Conservation (phyloP, 2,888 invertebrate genomes). For the Stenodera caucasica region DNA sequence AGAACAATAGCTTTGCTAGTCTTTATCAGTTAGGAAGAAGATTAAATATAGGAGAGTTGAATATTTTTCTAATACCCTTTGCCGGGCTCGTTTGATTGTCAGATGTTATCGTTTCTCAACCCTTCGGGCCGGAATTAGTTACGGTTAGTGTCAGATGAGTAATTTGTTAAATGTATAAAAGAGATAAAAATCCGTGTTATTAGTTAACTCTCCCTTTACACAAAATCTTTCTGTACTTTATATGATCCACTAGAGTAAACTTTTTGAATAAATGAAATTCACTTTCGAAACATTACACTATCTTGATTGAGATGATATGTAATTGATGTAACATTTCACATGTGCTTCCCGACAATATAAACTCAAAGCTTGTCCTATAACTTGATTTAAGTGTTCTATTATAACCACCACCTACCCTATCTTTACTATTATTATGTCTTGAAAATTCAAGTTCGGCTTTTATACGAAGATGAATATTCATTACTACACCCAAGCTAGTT, state of each 20-base stretch:
- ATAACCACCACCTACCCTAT: constrained; percentile 45
- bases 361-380: constrained; percentile 46
- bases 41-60: neutral
- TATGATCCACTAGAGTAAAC: too few relatives aligned
- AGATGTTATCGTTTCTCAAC: constrained; percentile 6
- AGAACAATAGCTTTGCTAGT: neutral
- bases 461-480: constrained; percentile 50
- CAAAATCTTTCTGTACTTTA: too few relatives aligned
- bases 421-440: constrained; percentile 17
- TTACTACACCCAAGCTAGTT: constrained; percentile 39
- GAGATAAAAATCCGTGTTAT: constrained; percentile 9
- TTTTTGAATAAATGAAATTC: constrained; percentile 1
- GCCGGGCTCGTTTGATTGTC: constrained; percentile 4
- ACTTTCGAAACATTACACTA: neutral
- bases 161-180: constrained; percentile 10
- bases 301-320: neutral
- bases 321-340: constrained; percentile 16
- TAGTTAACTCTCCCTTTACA: neutral
- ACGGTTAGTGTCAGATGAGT: constrained; percentile 11
- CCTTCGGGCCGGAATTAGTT: constrained; percentile 5
- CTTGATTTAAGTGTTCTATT: constrained; percentile 53
- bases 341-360: constrained; percentile 38
- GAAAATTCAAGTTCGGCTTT: constrained; percentile 45
- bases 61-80: constrained; percentile 11
- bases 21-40: constrained; percentile 1